Conservation (phyloP, 2,797 vertebrate genomes). For the Setipinna tenuifilis region DNA sequence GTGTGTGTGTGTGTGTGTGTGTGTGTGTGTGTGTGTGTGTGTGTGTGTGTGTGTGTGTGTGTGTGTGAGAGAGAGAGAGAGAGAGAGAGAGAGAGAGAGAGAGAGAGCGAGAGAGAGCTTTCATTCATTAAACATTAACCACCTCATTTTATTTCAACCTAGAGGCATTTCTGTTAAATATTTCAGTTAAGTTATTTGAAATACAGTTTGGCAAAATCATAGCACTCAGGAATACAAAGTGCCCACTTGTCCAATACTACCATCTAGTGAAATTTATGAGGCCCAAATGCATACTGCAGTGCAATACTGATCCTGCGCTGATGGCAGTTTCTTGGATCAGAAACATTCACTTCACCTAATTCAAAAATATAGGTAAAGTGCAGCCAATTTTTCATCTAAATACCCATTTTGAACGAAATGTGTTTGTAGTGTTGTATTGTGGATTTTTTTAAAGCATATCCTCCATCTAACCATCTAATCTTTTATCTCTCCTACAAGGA, state of each 20-base stretch:
- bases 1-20: neutral
- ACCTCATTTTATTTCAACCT: neutral
- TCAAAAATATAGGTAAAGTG: neutral
- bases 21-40: neutral
- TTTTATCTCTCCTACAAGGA: too few relatives aligned
- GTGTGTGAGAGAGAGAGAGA: neutral
- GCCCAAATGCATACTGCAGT: neutral
- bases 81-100: too few relatives aligned
- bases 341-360: neutral
- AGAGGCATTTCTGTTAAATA: conserved; percentile 17
- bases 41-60: neutral
- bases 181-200: conserved; percentile 14
- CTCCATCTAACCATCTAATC: too few relatives aligned
- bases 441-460: too few relatives aligned
- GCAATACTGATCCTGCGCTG: neutral
- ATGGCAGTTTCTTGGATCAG: neutral
- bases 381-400: neutral
- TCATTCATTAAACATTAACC: conserved; percentile 10
- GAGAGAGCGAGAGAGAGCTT: too few relatives aligned
- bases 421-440: too few relatives aligned
- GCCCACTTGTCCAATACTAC: conserved; percentile 41
- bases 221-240: neutral
- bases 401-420: neutral
- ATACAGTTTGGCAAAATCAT: neutral
- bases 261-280: conserved; percentile 47